Base-by-base conservation (phyloP, 2,888 invertebrate species). In the Peribatodes rhomboidaria region DNA sequence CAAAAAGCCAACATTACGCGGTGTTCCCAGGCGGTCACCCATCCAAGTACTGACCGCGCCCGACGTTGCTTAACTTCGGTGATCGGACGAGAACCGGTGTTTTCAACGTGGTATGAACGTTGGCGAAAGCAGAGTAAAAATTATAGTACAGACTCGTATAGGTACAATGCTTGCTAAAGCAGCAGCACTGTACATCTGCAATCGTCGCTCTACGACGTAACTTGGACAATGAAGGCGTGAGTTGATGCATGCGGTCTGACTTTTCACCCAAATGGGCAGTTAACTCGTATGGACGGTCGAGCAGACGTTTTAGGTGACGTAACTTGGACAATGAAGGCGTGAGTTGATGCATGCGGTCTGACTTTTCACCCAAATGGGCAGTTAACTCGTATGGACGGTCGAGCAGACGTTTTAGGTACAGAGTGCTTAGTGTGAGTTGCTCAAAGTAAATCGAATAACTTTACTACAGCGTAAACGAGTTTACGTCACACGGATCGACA, bases 41-140 rank as follows among this genome's bases (percentile, higher is more conserved):
- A 88, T 87, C 86, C 86, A 89, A 87, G 86, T 87, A 88, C 87
- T 87, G 86, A 88, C 83, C 83, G 76, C 86, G 87, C 86, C 87
- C 87, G 84, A 87, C 81, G 87, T 85, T 87, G 87, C 85, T 87
- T 88, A 85, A 86, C 87, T 86, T 86, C 87, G 85, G 86, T 53
- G 53, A 53, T 53, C 39, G 39, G 39, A 39, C 53, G 53, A 53
- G 53, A 53, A 53, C 50, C 50, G 50, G 50, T 50, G 50, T 50
- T 50, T 50, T 50, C 50, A 50, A 50, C 50, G 50, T 50, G 35
- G 50, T 50, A 50, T 50, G 50, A 50, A 35, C 50, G 50, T 50
- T 50, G 18, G 50, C 50, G 11, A 49, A n/a, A 35, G 35, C 9
- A 7, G 9, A 35, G 9, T 1, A 7, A 9, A 35, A 11, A 35